phyloP scores from a whole-genome alignment of 2,888 invertebrate species.

The Pandemis cinnamomeana region DNA sequence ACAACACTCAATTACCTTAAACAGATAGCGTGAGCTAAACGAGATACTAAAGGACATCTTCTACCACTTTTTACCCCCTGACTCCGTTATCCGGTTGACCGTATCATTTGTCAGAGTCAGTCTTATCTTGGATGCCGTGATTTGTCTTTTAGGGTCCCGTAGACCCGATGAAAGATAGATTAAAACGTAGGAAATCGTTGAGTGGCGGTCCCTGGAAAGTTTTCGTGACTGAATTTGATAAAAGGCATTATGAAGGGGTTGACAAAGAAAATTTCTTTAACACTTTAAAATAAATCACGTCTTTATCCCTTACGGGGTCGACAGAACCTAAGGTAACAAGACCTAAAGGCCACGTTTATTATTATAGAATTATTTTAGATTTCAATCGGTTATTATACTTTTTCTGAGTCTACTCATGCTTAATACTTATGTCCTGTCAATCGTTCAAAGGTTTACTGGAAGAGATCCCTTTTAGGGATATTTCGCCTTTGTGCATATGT shows the following conservation, averaged over 20 bases:
- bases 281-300: too few relatives aligned
- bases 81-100: not conserved
- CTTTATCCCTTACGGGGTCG: too few relatives aligned
- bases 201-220: not conserved
- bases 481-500: too few relatives aligned
- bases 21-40: not conserved
- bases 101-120: conserved; percentile 9
- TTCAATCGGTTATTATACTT: too few relatives aligned
- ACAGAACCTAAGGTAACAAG: not conserved
- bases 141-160: conserved; percentile 8
- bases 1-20: not conserved
- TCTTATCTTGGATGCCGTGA: not conserved
- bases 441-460: too few relatives aligned
- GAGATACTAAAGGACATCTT: not conserved
- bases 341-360: too few relatives aligned
- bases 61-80: not conserved
- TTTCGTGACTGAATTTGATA: not conserved
- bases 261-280: not conserved
- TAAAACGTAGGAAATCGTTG: not conserved
- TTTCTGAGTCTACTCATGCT: too few relatives aligned
- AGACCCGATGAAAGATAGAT: not conserved
- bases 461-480: too few relatives aligned
- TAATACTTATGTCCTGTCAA: too few relatives aligned
- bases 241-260: not conserved
- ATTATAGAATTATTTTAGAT: too few relatives aligned